phyloP scores from a whole-genome alignment of 1,140 invertebrate species.

The Choristoneura fumiferana region DNA sequence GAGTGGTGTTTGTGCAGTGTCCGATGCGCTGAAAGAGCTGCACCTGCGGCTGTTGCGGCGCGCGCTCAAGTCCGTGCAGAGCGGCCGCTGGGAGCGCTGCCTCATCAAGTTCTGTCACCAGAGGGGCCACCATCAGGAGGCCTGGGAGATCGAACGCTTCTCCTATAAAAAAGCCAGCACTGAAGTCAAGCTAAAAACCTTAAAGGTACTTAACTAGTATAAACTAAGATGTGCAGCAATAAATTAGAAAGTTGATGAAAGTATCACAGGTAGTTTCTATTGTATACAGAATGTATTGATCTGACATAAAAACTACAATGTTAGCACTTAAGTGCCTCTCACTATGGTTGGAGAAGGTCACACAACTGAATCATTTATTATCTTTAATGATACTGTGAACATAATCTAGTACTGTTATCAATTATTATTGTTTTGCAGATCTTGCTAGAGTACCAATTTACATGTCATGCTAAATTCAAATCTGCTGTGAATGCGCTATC shows the following conservation, averaged over 20 bases:
- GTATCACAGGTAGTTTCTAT: conserved; percentile 6
- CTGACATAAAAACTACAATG: conserved; percentile 15
- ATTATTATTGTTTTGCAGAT: conserved; percentile 81
- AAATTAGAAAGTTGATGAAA: conserved; percentile 4
- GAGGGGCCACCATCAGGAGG: conserved; percentile 91
- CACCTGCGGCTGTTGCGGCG: conserved; percentile 94
- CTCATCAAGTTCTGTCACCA: conserved; percentile 95
- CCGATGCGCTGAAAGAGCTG: conserved; percentile 88
- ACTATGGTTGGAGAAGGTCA: too few relatives aligned
- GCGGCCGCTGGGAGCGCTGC: conserved; percentile 94
- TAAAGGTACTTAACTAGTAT: conserved; percentile 88
- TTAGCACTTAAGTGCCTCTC: too few relatives aligned
- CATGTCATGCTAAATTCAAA: conserved; percentile 96
- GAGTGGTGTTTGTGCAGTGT: conserved; percentile 83
- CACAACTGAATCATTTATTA: background rate
- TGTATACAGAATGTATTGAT: conserved; percentile 15
- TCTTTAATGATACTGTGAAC: background rate
- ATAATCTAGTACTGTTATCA: background rate
- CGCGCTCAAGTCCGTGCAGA: conserved; percentile 89
- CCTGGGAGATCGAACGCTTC: conserved; percentile 97
- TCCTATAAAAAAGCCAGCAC: conserved; percentile 96
- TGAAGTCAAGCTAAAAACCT: conserved; percentile 90
- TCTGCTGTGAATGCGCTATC: conserved; percentile 91
- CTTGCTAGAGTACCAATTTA: conserved; percentile 96
- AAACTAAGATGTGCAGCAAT: background rate